These are phyloP conservation scores for Nomada fucata DNA, from an alignment of 2,888 invertebrate genomes.

Conservation along the genomic window DNA sequence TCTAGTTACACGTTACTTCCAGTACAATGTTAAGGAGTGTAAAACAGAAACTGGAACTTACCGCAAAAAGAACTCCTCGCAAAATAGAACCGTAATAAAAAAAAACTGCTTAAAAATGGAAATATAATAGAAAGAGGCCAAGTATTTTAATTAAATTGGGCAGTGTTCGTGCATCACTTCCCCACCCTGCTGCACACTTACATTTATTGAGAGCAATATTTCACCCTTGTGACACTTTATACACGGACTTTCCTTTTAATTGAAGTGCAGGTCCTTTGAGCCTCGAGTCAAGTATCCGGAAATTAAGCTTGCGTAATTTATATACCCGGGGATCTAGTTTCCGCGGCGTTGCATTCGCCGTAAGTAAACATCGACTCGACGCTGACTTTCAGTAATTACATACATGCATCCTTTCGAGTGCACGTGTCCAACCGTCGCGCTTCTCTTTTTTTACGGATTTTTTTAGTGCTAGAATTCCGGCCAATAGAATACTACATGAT, in stretches of 20 bases:
- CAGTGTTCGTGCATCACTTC: too few species aligned
- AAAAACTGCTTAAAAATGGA: too few species aligned
- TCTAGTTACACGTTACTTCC: background rate
- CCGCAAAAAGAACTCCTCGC: too few species aligned
- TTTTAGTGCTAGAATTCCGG: background rate
- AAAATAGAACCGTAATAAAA: too few species aligned
- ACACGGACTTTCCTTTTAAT: slow-evolving; percentile 20
- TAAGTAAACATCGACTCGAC: background rate
- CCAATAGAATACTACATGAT: background rate
- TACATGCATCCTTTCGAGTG: background rate
- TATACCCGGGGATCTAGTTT: slow-evolving; percentile 32
- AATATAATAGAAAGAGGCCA: too few species aligned
- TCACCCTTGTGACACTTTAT: background rate
- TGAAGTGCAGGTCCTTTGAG: slow-evolving; percentile 33
- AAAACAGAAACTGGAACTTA: too few species aligned
- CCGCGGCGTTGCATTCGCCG: slow-evolving; percentile 12
- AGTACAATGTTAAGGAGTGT: too few species aligned
- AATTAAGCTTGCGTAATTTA: slow-evolving; percentile 42
- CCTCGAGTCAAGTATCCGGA: slow-evolving; percentile 8
- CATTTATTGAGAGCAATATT: background rate
- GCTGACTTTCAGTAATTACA: slow-evolving; percentile 27
- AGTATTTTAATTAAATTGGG: background rate
- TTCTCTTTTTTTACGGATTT: background rate
- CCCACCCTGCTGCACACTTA: too few species aligned
- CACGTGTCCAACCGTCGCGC: background rate